Evolutionary conservation across 2,888 invertebrate species (phyloP), one percentile per base, ranked within the genome.

Genomic region (Aspidiotus rigidus): DNA sequence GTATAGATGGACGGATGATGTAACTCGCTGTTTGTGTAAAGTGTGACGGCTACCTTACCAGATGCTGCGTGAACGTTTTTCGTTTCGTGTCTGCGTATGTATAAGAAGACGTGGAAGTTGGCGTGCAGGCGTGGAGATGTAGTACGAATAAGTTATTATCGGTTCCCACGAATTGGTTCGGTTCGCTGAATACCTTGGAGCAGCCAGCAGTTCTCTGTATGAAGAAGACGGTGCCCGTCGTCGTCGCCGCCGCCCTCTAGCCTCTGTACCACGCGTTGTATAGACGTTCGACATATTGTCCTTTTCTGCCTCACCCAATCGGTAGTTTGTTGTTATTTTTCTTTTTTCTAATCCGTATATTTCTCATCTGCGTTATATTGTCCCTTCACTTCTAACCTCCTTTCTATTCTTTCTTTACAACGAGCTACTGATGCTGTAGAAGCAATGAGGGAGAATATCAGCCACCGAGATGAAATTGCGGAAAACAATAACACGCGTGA

Each of bases 101-200:
- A 49, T 11, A n/a, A 13, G n/a, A 1, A 6, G 49, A 49, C 49
- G 49, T 49, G n/a, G 10, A 49, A 49, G 49, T 49, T 9, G 64
- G 49, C 28, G 53, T 7, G 49, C 10, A 28, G 64, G 54, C n/a
- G 53, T 59, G n/a, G 3, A 56, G 62, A 49, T 13, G 64, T 16
- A 28, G 28, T 62, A 40, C 16, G 41, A 42, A 42, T 59, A 59
- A n/a, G 15, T 42, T 42, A 57, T 67, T 39, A 53, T 59, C 60
- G 67, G 67, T 67, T 67, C 67, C 67, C 67, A 67, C 67, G 60
- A 60, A 59, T 28, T 67, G 67, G 60, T 67, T 60, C 40, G n/a
- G 56, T 41, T 67, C 67, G 67, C 59, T 67, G 49, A 59, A 59
- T 67, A 28, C 28, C 28, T 28, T 28, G 28, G 28, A 28, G 28